phyloP scores from a whole-genome alignment of 2,113 vertebrate species.

The Sturnira hondurensis region DNA sequence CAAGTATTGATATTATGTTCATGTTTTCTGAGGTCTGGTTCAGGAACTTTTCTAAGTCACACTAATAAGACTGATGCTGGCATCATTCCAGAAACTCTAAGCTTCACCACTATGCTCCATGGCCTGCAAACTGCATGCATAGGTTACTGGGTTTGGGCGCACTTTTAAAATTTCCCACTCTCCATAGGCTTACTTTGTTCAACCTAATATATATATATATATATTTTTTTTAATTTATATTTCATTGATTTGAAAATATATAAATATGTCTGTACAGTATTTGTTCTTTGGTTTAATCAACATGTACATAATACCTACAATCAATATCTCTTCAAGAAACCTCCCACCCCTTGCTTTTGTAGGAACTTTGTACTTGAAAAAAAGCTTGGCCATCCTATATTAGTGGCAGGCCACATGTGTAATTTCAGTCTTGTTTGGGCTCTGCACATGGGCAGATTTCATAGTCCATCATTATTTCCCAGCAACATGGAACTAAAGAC shows the following conservation, averaged over 20 bases:
- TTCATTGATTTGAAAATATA: not conserved
- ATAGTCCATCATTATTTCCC: constrained; percentile 53
- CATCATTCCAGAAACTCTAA: not conserved
- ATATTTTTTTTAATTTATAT: not conserved
- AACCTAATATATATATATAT: not conserved
- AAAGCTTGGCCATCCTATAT: not conserved
- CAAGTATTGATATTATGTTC: not conserved
- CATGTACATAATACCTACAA: not conserved
- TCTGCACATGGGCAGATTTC: constrained; percentile 42
- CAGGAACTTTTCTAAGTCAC: not conserved
- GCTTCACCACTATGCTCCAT: not conserved
- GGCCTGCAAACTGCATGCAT: not conserved
- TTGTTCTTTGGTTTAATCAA: not conserved
- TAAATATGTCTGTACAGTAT: not conserved
- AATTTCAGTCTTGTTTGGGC: constrained; percentile 59
- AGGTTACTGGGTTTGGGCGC: not conserved
- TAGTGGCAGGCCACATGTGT: constrained; percentile 16
- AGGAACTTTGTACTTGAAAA: not conserved
- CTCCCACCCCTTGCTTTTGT: constrained; percentile 37
- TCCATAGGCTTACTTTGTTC: not conserved
- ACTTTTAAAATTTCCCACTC: not conserved
- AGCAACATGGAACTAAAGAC: constrained; percentile 52
- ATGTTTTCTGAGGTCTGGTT: not conserved
- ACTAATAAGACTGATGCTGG: not conserved
- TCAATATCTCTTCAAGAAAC: not conserved